A percentile compares a stretch with the other conserved stretches of the same genome.
phyloP scores from a whole-genome alignment of 2,113 vertebrate species.

The Lycaon pictus region DNA sequence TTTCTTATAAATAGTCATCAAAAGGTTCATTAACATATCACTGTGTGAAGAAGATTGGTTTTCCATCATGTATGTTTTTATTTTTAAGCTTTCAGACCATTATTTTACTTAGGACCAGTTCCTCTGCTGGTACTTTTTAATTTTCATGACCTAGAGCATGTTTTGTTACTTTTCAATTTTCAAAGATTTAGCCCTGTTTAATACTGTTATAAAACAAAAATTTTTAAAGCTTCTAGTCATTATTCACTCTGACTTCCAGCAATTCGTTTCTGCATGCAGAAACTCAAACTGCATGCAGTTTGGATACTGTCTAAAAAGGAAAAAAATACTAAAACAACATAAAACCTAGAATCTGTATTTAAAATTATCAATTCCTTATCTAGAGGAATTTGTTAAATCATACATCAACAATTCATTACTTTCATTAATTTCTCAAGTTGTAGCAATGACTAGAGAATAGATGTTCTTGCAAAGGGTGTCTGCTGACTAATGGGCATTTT shows the following conservation, averaged over 20 bases:
- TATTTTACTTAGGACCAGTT: conserved; percentile 36
- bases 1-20: neutral
- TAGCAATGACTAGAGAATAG: neutral
- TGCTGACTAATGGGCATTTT: neutral
- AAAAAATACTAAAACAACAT: neutral
- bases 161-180: conserved; percentile 46
- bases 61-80: neutral
- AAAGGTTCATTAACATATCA: neutral
- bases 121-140: neutral
- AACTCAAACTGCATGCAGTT: neutral
- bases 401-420: neutral
- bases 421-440: conserved; percentile 19
- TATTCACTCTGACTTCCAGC: neutral
- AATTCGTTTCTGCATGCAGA: neutral
- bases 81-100: conserved; percentile 40
- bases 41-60: conserved; percentile 42
- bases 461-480: neutral
- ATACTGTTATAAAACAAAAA: neutral
- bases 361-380: neutral
- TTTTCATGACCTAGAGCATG: neutral
- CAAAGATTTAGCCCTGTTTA: neutral
- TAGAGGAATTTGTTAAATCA: neutral
- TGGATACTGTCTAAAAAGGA: neutral
- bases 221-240: conserved; percentile 18
- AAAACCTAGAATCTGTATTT: neutral